Evolutionary conservation across 2,797 vertebrate species (phyloP), one percentile per base, ranked within the genome.

Genomic region (Sebastes melanostomus): DNA sequence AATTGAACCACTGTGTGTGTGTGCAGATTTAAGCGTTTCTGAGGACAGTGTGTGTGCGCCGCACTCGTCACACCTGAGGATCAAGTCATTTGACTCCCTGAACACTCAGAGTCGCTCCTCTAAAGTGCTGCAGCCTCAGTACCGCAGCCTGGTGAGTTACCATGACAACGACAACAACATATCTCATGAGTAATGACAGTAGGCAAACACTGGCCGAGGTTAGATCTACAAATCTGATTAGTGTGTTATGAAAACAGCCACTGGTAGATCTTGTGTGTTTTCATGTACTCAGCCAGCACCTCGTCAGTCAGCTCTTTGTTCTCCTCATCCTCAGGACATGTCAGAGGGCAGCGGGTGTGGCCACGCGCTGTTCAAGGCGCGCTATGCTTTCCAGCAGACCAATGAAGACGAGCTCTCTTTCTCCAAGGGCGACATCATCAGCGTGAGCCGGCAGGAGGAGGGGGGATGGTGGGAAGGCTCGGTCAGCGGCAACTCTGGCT

Each of bases 391-490:
- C 94, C 96, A 98, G 87, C 97, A 98, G 94, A 98, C 97, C 91
- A 99, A 99, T 72, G 98, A 99, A 94, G 98, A 99, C 50, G 98
- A 99, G 82, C 96, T 99, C 42, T 98, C 98, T 38, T 98, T 99
- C 92, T 90, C 91, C 25, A 99, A 98, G 93, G 98, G 98, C 2
- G 98, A 99, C 70, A 91, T 99, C 94, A 98, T 99, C 93, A 97
- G 94, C 0, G 97, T 99, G 84, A 97, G 91, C 36, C 96, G 97
- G 70, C 96, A 97, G 81, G 98, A 98, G 94, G 97, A 99, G n/a
- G 98, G 98, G 60, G 98, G 98, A 91, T 99, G 98, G 98, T 99
- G 98, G 98, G 98, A 99, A 89, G 98, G 98, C 82, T 96, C 95
- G 3, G 67, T 97, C 70, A 97, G 95, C 8, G 97, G 97, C 92